phyloP scores from a whole-genome alignment of 2,888 invertebrate genomes.

The Colostygia pectinataria region DNA sequence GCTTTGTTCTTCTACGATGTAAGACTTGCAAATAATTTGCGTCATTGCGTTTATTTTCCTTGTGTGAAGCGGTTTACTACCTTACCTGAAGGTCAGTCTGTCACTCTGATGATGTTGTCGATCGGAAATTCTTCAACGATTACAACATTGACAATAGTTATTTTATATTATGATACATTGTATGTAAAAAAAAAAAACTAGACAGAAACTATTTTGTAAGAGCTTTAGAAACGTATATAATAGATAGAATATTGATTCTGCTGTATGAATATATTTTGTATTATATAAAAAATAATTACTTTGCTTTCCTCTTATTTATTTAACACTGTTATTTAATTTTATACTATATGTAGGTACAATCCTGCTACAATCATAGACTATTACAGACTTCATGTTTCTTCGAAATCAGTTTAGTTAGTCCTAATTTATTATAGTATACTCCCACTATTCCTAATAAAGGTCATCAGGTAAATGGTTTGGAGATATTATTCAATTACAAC shows the following conservation, averaged over 20 bases:
- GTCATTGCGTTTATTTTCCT: conserved; percentile 33
- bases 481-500: conserved; percentile 25
- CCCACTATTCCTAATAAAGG: not conserved
- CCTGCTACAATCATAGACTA: too few species aligned
- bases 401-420: too few species aligned
- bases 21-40: conserved; percentile 31
- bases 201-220: too few species aligned
- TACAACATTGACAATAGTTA: conserved; percentile 48
- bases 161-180: too few species aligned
- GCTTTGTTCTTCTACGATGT: conserved; percentile 14
- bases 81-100: conserved; percentile 58
- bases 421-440: too few species aligned
- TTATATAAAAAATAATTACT: too few species aligned
- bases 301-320: too few species aligned
- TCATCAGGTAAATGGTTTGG: conserved; percentile 14
- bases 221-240: too few species aligned
- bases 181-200: not conserved
- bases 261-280: not conserved
- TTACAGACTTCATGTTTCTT: too few species aligned
- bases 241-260: not conserved
- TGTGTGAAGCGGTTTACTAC: conserved; percentile 37
- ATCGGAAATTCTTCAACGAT: conserved; percentile 59
- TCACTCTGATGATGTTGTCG: conserved; percentile 49
- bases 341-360: too few species aligned
- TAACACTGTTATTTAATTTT: too few species aligned